A percentile compares a stretch with the other conserved stretches of the same genome.
phyloP scores from a whole-genome alignment of 2,797 vertebrate genomes.

The Muscicapa striata region DNA sequence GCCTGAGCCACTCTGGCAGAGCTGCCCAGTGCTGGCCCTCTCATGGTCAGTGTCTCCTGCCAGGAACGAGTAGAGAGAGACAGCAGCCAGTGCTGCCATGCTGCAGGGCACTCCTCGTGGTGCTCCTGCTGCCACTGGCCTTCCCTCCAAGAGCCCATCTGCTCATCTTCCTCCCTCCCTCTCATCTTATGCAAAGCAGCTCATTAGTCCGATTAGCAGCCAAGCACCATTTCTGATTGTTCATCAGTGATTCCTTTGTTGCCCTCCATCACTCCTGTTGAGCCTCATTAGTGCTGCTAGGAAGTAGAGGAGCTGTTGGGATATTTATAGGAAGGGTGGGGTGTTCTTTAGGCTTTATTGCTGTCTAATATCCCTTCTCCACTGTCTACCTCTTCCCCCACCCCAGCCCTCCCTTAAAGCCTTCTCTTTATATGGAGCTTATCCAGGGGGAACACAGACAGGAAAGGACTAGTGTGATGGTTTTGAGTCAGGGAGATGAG shows the following conservation, averaged over 20 bases:
- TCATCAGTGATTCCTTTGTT: conserved; percentile 56
- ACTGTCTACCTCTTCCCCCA: background rate
- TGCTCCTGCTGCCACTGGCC: background rate
- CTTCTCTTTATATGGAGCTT: background rate
- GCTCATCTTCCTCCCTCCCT: background rate
- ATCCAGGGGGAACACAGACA: background rate
- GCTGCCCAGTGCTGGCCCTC: background rate
- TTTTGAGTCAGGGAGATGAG: background rate
- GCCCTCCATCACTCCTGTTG: conserved; percentile 35
- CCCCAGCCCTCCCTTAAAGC: background rate
- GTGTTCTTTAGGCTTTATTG: background rate
- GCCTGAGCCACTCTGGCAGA: background rate
- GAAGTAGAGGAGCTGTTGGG: conserved; percentile 30
- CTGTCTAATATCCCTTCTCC: background rate
- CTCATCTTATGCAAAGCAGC: conserved; percentile 37
- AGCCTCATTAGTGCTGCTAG: conserved; percentile 41
- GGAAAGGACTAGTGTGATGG: background rate
- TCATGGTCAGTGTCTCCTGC: background rate
- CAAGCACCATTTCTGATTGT: conserved; percentile 56
- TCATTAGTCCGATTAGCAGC: conserved; percentile 57
- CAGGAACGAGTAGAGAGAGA: background rate
- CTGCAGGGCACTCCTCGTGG: background rate
- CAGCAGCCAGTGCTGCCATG: background rate
- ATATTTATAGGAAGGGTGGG: conserved; percentile 50
- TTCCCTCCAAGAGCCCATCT: conserved; percentile 17